A percentile compares a stretch with the other conserved stretches of the same genome.
Evolutionary conservation across 2,797 vertebrate genomes (phyloP).

Genomic region (Artibeus jamaicensis): DNA sequence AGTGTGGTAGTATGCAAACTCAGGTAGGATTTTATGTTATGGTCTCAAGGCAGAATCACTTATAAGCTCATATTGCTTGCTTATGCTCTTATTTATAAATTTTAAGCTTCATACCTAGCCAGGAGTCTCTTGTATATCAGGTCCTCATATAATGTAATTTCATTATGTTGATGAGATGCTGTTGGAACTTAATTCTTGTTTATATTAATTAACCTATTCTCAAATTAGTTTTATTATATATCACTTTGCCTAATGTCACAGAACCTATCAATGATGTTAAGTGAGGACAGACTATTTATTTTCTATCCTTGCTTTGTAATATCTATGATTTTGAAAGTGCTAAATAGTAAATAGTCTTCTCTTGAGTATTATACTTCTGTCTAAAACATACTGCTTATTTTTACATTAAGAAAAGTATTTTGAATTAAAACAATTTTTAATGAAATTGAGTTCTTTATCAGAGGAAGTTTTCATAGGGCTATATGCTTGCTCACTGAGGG

Average conservation of each 20-base stretch:
- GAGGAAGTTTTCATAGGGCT: background rate
- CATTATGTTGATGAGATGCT: background rate
- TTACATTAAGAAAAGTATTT: background rate
- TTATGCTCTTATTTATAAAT: background rate
- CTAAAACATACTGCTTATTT: background rate
- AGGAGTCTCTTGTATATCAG: background rate
- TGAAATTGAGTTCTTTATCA: background rate
- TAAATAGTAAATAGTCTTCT: background rate
- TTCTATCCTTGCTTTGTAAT: background rate
- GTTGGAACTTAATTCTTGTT: background rate
- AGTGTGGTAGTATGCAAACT: background rate
- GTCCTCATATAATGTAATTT: background rate
- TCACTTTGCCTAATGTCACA: background rate
- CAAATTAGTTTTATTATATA: background rate
- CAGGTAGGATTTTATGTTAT: background rate
- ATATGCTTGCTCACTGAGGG: background rate
- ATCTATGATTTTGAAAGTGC: conserved; percentile 5
- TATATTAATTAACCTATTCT: background rate
- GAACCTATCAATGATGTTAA: background rate
- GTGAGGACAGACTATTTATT: background rate
- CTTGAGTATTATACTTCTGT: background rate
- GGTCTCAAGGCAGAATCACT: background rate
- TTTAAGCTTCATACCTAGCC: background rate
- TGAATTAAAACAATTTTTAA: background rate
- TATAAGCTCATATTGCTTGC: background rate